These are phyloP conservation scores for Cheilosia scutellata DNA, from an alignment of 2,888 invertebrate species.

Conservation along the genomic window DNA sequence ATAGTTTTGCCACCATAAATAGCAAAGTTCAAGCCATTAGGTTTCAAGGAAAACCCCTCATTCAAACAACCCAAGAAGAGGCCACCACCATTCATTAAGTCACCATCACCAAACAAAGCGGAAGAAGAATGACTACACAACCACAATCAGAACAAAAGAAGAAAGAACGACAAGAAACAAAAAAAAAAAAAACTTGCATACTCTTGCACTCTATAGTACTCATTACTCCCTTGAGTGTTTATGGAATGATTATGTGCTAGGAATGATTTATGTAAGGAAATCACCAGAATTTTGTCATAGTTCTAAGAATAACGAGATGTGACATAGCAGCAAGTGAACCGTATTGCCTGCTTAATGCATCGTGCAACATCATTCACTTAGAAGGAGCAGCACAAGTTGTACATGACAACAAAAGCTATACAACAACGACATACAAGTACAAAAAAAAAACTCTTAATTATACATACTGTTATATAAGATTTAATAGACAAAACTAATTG, in stretches of 20 bases:
- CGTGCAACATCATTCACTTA: conserved; percentile 21
- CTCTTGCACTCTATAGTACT: not conserved
- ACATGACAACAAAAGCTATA: not conserved
- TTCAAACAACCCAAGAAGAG: not conserved
- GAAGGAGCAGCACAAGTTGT: conserved; percentile 5
- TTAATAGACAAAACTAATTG: conserved; percentile 70
- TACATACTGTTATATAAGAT: conserved; percentile 52
- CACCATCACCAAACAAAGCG: conserved; percentile 43
- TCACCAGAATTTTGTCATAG: conserved; percentile 43
- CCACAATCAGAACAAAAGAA: conserved; percentile 25
- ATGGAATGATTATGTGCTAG: conserved; percentile 47
- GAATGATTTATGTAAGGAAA: conserved; percentile 59
- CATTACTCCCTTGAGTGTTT: conserved; percentile 34
- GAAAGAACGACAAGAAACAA: not conserved
- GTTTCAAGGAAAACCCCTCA: conserved; percentile 7
- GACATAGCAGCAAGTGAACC: conserved; percentile 17
- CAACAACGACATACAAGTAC: too few relatives aligned
- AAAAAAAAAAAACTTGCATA: conserved; percentile 6
- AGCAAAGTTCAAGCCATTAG: conserved; percentile 53
- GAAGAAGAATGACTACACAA: conserved; percentile 43
- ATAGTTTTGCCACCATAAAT: conserved; percentile 22
- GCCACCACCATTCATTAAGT: conserved; percentile 43
- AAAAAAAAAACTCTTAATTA: conserved; percentile 43
- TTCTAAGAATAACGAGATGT: not conserved
- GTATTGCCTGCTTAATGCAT: conserved; percentile 2